A percentile compares a stretch with the other conserved stretches of the same genome.
These are phyloP conservation scores for Drosophila austrosaltans DNA, from an alignment of 2,888 invertebrate genomes.

Conservation along the genomic window DNA sequence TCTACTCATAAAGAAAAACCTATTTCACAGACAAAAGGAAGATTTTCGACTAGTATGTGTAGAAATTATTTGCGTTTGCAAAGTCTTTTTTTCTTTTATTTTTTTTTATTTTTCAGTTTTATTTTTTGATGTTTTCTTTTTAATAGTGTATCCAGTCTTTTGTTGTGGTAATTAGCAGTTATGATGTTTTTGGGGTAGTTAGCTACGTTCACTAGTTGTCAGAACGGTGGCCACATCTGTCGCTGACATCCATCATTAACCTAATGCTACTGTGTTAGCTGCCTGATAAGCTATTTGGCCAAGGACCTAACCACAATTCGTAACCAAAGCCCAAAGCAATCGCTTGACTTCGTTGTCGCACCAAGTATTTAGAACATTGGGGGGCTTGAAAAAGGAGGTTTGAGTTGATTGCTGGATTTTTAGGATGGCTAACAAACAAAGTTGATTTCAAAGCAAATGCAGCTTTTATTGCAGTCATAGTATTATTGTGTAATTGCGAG, in stretches of 20 bases:
- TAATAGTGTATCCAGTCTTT: too few relatives aligned
- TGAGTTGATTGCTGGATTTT: not conserved
- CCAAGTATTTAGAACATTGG: not conserved
- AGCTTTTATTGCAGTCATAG: too few relatives aligned
- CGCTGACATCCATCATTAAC: conserved; percentile 44
- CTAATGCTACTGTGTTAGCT: conserved; percentile 36
- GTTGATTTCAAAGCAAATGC: too few relatives aligned
- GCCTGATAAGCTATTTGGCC: conserved; percentile 38
- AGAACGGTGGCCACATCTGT: conserved; percentile 38
- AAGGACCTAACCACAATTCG: conserved; percentile 25
- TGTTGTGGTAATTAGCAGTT: not conserved
- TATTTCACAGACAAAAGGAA: too few relatives aligned
- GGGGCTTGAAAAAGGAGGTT: not conserved
- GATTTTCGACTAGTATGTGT: too few relatives aligned
- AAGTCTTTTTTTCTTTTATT: too few relatives aligned
- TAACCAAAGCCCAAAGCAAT: conserved; percentile 4
- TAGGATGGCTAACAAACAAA: too few relatives aligned
- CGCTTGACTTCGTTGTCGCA: not conserved
- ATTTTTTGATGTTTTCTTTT: too few relatives aligned
- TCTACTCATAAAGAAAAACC: too few relatives aligned
- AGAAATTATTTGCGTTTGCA: too few relatives aligned
- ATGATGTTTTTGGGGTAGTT: not conserved
- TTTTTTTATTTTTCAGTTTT: too few relatives aligned
- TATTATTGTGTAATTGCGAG: too few relatives aligned
- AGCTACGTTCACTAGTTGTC: not conserved